Conservation (phyloP, 2,888 invertebrate species). For the Sympetrum striolatum region DNA sequence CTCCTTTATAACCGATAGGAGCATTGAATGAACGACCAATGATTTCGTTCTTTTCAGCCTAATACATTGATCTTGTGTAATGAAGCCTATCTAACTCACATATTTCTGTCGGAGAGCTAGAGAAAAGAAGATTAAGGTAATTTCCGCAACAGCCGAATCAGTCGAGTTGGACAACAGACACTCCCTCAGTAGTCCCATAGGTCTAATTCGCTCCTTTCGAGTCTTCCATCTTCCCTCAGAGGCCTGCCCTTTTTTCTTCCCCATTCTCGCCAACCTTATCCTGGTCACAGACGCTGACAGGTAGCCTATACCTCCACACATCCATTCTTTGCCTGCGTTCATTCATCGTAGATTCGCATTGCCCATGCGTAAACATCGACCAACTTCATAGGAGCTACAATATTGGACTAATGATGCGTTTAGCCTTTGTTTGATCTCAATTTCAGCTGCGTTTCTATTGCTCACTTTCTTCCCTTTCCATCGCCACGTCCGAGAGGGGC, state of each 20-base stretch:
- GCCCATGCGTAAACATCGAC: neutral
- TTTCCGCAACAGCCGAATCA: slow-evolving; percentile 28
- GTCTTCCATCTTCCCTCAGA: neutral
- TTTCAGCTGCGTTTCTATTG: neutral
- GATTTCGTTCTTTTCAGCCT: too few species aligned
- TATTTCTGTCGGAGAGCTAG: neutral
- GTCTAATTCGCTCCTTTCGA: neutral
- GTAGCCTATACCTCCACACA: neutral
- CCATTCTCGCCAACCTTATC: neutral
- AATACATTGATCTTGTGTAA: neutral
- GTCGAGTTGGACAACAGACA: slow-evolving; percentile 8
- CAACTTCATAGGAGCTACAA: neutral
- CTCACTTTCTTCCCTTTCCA: neutral
- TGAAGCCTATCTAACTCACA: neutral
- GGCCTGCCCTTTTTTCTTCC: neutral
- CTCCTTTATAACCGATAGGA: too few species aligned
- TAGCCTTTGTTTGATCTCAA: neutral
- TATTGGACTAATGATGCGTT: neutral
- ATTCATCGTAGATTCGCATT: neutral
- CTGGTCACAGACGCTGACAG: neutral
- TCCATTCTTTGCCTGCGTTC: neutral
- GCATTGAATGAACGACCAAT: too few species aligned
- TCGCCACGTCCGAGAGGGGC: neutral
- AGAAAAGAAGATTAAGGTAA: slow-evolving; percentile 19
- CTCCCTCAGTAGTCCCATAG: neutral